Evolutionary conservation across 1,140 invertebrate species (phyloP), one percentile per base, ranked within the genome.

Genomic region (Pogonomyrmex californicus): DNA sequence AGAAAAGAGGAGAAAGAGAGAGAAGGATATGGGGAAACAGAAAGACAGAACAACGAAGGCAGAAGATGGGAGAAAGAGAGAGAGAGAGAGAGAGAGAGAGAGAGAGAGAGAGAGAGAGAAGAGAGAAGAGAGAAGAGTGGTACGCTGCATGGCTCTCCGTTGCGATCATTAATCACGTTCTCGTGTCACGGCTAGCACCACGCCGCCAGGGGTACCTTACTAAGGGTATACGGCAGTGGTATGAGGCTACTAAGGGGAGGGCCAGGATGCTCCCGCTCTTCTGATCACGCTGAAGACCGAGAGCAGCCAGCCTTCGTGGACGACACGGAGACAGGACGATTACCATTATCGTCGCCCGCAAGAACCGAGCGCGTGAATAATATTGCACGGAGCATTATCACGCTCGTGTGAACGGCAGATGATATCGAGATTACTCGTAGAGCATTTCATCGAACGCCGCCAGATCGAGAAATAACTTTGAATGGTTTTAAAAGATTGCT

Each of bases 101-200:
- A 76, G 63, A 88, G 85, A 77, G 86, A 71, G 62, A 91, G 68
- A 87, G 85, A 86, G 60, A 82, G 73, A 89, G 85, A 86, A 85
- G 71, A 87, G 85, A 86, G 87, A 66, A 86, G 88, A 77, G 62
- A 78, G 70, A 54, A 88, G 78, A 88, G 75, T 62, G 81, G 87
- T 68, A 89, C 86, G 92, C 92, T 95, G 93, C 93, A 94, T 92
- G 92, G 94, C 91, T 94, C 94, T 94, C 86, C 82, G 90, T 88
- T 88, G 88, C 88, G 93, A 95, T 95, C 94, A 95, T 95, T 95
- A 95, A 95, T 95, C 95, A 95, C 92, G 91, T 94, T 93, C 92
- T 91, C 93, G 93, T 93, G 94, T 95, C 95, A 95, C 92, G 94
- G 94, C 94, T 95, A 93, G 94, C 92, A 94, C 90, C 91, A 91